These are phyloP conservation scores for Cheilosia variabilis DNA, from an alignment of 2,888 invertebrate genomes.

Conservation along the genomic window DNA sequence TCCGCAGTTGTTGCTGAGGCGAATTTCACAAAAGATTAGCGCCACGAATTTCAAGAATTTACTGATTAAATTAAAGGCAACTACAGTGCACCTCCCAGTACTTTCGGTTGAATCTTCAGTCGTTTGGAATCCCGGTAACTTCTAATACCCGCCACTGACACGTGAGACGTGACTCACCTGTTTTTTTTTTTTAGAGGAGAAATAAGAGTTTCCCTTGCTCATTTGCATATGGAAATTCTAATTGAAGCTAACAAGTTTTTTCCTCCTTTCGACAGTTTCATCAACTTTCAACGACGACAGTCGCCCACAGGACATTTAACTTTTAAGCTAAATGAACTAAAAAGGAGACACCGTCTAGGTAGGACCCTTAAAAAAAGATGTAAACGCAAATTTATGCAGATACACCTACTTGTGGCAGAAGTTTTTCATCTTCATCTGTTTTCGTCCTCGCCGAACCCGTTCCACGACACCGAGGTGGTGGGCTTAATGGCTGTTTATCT, in stretches of 20 bases:
- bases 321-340: constrained; percentile 46
- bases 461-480: constrained; percentile 4
- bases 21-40: constrained; percentile 62
- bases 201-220: constrained; percentile 21
- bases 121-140: constrained; percentile 14
- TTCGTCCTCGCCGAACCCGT: background rate
- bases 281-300: constrained; percentile 46
- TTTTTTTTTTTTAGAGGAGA: background rate
- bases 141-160: background rate
- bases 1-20: constrained; percentile 50
- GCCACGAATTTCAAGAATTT: constrained; percentile 52
- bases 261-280: constrained; percentile 35
- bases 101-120: constrained; percentile 36
- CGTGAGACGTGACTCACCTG: constrained; percentile 11
- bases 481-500: constrained; percentile 44
- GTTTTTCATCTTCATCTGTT: constrained; percentile 46
- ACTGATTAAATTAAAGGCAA: constrained; percentile 67
- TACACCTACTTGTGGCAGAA: constrained; percentile 47
- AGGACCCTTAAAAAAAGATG: constrained; percentile 59
- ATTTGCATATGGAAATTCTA: constrained; percentile 68
- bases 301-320: constrained; percentile 42
- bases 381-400: constrained; percentile 51
- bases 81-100: constrained; percentile 20
- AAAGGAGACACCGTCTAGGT: constrained; percentile 10
- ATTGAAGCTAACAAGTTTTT: constrained; percentile 54